These are phyloP conservation scores for Tetranychus cinnabarinus DNA, from an alignment of 1,140 invertebrate genomes.

Conservation along the genomic window DNA sequence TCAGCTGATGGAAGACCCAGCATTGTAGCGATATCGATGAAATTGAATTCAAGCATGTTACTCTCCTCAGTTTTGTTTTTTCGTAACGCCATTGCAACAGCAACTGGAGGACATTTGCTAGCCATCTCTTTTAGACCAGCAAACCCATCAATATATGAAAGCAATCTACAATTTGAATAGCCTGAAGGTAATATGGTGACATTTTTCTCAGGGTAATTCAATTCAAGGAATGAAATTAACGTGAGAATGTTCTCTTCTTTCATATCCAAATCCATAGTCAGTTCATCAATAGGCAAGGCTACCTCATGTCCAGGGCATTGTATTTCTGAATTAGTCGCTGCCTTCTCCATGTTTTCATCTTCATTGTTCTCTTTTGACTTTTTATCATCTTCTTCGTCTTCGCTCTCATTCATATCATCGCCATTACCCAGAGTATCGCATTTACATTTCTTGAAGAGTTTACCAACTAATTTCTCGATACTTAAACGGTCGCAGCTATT, in stretches of 20 bases:
- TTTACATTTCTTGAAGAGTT: conserved; percentile 53
- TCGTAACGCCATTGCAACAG: conserved; percentile 54
- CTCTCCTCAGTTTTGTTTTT: conserved; percentile 19
- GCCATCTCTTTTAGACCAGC: conserved; percentile 28
- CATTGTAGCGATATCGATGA: conserved; percentile 55
- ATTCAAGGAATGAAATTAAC: conserved; percentile 66
- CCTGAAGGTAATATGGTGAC: conserved; percentile 40
- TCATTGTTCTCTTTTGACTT: background rate
- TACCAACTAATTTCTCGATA: conserved; percentile 53
- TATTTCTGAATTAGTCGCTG: background rate
- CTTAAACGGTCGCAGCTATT: conserved; percentile 61
- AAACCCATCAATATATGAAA: conserved; percentile 33
- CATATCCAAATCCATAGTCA: conserved; percentile 53
- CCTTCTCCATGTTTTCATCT: background rate
- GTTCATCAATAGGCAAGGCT: conserved; percentile 50
- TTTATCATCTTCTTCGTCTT: background rate
- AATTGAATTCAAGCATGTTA: conserved; percentile 42
- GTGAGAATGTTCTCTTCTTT: conserved; percentile 75
- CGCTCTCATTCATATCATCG: background rate
- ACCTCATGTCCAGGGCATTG: conserved; percentile 63
- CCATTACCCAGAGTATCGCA: conserved; percentile 23
- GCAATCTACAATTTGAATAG: conserved; percentile 34
- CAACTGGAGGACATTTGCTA: conserved; percentile 46
- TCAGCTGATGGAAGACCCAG: conserved; percentile 74
- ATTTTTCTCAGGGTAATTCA: conserved; percentile 41